Conservation (phyloP, 64 coral and sea anemone genomes). For the Porites australiensis region DNA sequence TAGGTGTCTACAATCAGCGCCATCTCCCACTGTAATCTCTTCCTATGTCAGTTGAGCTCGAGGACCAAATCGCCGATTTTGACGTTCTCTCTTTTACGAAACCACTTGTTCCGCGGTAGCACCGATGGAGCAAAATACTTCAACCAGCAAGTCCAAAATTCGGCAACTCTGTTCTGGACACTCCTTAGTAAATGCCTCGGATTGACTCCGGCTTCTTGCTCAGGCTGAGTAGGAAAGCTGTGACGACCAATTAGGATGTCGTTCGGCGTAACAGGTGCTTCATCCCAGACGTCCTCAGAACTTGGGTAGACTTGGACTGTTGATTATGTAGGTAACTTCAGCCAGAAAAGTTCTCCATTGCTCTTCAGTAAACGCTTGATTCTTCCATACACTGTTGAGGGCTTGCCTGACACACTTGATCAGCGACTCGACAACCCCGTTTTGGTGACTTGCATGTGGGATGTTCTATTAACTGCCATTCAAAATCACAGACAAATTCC, state of each 20-base stretch:
- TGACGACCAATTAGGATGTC: slow-evolving; percentile 50
- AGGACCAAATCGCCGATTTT: slow-evolving; percentile 69
- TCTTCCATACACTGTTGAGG: slow-evolving; percentile 53
- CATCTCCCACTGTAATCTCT: slow-evolving; percentile 71
- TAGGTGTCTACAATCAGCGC: slow-evolving; percentile 39
- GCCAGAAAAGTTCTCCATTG: slow-evolving; percentile 64
- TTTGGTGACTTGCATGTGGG: slow-evolving; percentile 73
- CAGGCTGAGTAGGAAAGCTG: slow-evolving; percentile 23
- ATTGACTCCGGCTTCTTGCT: slow-evolving; percentile 62
- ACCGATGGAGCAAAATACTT: slow-evolving; percentile 65
- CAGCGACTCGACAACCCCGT: slow-evolving; percentile 67
- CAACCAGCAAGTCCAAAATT: slow-evolving; percentile 65
- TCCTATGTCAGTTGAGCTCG: slow-evolving; percentile 61
- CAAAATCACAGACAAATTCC: slow-evolving; percentile 62
- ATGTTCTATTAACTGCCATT: slow-evolving; percentile 77
- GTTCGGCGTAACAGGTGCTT: slow-evolving; percentile 60
- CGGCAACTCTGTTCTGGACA: slow-evolving; percentile 51
- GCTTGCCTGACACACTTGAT: slow-evolving; percentile 74
- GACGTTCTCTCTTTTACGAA: slow-evolving; percentile 48
- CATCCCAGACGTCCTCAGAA: slow-evolving; percentile 71
- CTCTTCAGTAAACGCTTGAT: slow-evolving; percentile 73
- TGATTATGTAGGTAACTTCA: slow-evolving; percentile 67
- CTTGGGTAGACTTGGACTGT: slow-evolving; percentile 63
- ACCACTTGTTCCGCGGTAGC: slow-evolving; percentile 78
- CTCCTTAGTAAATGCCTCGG: slow-evolving; percentile 61